Evolutionary conservation across 2,113 vertebrate species (phyloP).

Genomic region (Ceuthmochares aereus): DNA sequence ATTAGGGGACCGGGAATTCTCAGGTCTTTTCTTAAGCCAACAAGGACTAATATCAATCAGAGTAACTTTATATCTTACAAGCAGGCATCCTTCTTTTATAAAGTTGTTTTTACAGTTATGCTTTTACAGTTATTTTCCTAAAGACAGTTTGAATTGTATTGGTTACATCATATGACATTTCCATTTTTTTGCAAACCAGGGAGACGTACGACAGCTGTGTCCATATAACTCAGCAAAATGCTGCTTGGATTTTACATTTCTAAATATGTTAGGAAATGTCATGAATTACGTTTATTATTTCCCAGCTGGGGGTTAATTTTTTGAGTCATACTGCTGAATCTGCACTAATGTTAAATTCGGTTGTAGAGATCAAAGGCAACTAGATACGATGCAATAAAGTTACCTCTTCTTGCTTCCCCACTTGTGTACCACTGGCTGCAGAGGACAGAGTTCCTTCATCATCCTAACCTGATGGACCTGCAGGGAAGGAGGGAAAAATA

Average conservation of each 20-base stretch:
- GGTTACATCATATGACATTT: neutral
- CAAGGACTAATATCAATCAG: neutral
- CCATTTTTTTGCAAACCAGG: neutral
- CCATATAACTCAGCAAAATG: neutral
- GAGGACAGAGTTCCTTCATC: neutral
- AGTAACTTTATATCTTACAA: neutral
- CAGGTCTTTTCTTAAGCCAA: neutral
- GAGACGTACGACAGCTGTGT: neutral
- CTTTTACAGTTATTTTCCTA: neutral
- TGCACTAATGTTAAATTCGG: neutral
- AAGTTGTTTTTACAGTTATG: neutral
- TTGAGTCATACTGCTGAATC: conserved; percentile 28
- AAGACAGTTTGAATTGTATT: neutral
- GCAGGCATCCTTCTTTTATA: neutral
- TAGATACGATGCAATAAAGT: neutral
- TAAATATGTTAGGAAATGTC: conserved; percentile 9
- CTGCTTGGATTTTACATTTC: conserved; percentile 11
- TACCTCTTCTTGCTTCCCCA: neutral
- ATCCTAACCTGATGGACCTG: neutral
- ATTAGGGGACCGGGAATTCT: neutral
- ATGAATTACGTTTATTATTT: neutral
- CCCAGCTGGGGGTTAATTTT: neutral
- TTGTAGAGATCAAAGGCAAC: neutral
- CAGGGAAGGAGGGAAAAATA: neutral
- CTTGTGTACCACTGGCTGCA: neutral